These are phyloP conservation scores for Venusia cambrica DNA, from an alignment of 2,888 invertebrate species.

Conservation along the genomic window DNA sequence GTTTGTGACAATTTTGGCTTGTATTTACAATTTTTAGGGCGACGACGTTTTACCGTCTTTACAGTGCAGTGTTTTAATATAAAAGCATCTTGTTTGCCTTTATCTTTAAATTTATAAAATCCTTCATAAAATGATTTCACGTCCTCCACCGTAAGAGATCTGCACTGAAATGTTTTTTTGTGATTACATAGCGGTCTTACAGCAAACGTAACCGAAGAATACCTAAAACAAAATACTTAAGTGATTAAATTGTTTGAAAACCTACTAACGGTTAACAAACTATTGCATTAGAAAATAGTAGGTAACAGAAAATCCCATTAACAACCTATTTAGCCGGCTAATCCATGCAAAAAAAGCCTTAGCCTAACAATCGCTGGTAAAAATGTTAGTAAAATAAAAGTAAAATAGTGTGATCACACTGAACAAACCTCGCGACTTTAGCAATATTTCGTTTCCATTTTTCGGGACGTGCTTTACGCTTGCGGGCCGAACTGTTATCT, in stretches of 20 bases:
- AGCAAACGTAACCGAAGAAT: constrained; percentile 1
- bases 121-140: constrained; percentile 4
- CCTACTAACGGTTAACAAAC: too few relatives aligned
- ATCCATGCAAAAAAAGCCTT: too few relatives aligned
- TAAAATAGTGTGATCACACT: not conserved
- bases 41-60: constrained; percentile 1
- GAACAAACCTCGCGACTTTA: constrained; percentile 3
- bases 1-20: constrained; percentile 33
- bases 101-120: constrained; percentile 2
- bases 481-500: constrained; percentile 6
- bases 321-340: too few relatives aligned
- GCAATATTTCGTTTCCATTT: constrained; percentile 4
- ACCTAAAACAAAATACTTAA: constrained; percentile 5
- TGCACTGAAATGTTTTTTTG: constrained; percentile 3
- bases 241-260: constrained; percentile 2
- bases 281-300: too few relatives aligned
- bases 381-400: constrained; percentile 7
- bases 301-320: too few relatives aligned
- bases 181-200: constrained; percentile 1
- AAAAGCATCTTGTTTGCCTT: constrained; percentile 4
- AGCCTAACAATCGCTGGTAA: too few relatives aligned
- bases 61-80: constrained; percentile 1
- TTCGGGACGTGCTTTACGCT: constrained; percentile 3
- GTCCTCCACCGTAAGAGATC: constrained; percentile 1
- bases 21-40: constrained; percentile 1